Evolutionary conservation across 2,888 invertebrate genomes (phyloP), one percentile per base, ranked within the genome.

Genomic region (Drosophila colorata): DNA sequence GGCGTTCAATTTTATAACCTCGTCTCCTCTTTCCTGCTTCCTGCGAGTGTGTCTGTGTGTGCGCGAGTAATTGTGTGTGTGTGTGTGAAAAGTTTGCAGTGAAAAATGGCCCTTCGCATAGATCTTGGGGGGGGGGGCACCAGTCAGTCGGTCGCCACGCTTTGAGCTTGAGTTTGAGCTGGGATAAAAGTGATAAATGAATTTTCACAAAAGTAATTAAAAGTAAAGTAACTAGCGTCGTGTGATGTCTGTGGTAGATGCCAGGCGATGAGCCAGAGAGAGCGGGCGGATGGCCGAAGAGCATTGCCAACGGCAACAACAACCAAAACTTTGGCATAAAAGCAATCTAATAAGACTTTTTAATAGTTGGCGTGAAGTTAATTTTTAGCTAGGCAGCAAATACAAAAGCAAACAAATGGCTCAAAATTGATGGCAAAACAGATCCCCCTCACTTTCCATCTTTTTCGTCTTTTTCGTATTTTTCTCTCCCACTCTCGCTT

Each of bases 191-290:
- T 86, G 86, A 86, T 86, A 86, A 86, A 89, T 86, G 86, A 86
- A 86, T 89, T 89, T 88, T 86, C 88, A 83, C 89, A 88, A 86
- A 86, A 86, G 89, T 86, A 89, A 86, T 86, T 89, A 86, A 85
- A 85, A 85, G 85, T 85, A 87, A 88, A 88, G 87, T 87, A 84
- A 87, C 83, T 87, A 85, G 87, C 89, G 53, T 76, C 82, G 82
- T 88, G 82, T 84, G 88, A 78, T 88, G 88, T 87, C 84, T 78
- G 82, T 53, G 74, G 70, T 56, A 52, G 33, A 51, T 43, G 67
- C 38, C 20, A 57, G 47, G 28, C n/a, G 8, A 31, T 18, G 13
- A 23, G 9, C n/a, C 25, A 16, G 20, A 11, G 16, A 16, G 11
- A n/a, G 20, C 20, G 5, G 5, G 13, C 2, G 16, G 4, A 35